phyloP scores from a whole-genome alignment of 2,888 invertebrate genomes.

The Amiota minor region DNA sequence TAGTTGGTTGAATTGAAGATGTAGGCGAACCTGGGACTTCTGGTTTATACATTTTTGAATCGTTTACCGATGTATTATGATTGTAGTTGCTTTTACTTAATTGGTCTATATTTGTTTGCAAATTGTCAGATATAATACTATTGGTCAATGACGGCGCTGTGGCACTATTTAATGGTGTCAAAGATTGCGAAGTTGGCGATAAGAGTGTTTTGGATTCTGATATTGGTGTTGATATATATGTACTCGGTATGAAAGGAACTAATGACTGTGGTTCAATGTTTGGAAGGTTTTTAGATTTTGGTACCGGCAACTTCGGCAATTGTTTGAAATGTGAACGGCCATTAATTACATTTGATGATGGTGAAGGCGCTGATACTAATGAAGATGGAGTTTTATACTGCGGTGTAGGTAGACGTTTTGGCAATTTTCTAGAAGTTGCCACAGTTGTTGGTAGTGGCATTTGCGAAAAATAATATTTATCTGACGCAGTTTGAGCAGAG shows the following conservation, averaged over 20 bases:
- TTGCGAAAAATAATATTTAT: slow-evolving; percentile 34
- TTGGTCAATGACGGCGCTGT: not conserved
- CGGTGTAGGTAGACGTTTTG: slow-evolving; percentile 63
- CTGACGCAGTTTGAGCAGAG: slow-evolving; percentile 39
- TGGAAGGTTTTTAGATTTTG: slow-evolving; percentile 27
- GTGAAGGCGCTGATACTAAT: not conserved
- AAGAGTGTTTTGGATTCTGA: slow-evolving; percentile 38
- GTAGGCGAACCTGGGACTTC: too few species aligned
- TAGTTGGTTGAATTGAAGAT: too few species aligned
- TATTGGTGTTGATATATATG: slow-evolving; percentile 15
- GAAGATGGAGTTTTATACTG: slow-evolving; percentile 43
- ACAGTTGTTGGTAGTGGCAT: slow-evolving; percentile 35
- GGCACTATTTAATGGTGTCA: slow-evolving; percentile 10
- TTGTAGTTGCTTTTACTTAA: slow-evolving; percentile 37
- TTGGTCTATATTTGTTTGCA: too few species aligned
- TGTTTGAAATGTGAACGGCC: slow-evolving; percentile 55
- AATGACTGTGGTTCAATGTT: slow-evolving; percentile 27
- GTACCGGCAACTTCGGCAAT: slow-evolving; percentile 60
- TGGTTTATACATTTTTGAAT: not conserved
- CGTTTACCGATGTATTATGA: slow-evolving; percentile 33
- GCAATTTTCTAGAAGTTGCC: slow-evolving; percentile 61
- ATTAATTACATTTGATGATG: slow-evolving; percentile 31
- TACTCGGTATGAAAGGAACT: slow-evolving; percentile 16
- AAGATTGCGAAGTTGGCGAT: slow-evolving; percentile 37
- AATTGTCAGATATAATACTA: too few species aligned